Base-by-base conservation (phyloP, 2,797 vertebrate species). In the Gephyroberyx darwinii region DNA sequence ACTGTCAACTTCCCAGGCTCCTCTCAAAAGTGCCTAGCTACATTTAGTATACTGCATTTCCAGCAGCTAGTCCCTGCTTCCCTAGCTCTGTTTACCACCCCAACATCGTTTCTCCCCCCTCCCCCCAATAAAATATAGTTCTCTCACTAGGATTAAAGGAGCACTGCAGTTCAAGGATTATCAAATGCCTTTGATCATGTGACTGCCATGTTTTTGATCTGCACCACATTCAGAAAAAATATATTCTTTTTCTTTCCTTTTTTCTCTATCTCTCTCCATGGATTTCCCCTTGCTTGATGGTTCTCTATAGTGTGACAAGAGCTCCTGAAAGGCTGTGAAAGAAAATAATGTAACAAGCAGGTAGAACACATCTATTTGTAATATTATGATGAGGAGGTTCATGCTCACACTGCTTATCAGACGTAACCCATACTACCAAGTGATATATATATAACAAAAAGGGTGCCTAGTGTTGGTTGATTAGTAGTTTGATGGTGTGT, bases 141-240 rank as follows among this genome's bases (percentile, higher is more conserved):
- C 79, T 86, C 84, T 89, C 81, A 31, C 74, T 83, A 70, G 89
- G 89, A 92, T 93, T 91, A 93, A 91, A 91, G 71, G 59, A 84
- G 85, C 79, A 89, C 86, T 91, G 87, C 90, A 89, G 89, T 91
- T 92, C 86, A 91, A 91, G 89, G 91, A 93, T 92, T 93, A 91
- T 92, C 90, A 90, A 89, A 92, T 90, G 90, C 86, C 92, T 92
- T 92, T 91, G 89, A 93, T 94, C 92, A 94, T 91, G 90, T 93
- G 90, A 92, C 88, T 86, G 78, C 83, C 80, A 81, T 86, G 88
- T 89, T 89, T 92, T 93, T 91, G 87, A 93, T 94, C 89, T 90
- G 81, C 62, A 41, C 85, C 86, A 85, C 85, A 87, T 70, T 68
- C 22, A 79, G 77, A 78, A 78, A 83, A 68, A 83, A 43, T 87